These are phyloP conservation scores for Cygnus buccinator DNA, from an alignment of 2,113 vertebrate genomes.

Conservation along the genomic window DNA sequence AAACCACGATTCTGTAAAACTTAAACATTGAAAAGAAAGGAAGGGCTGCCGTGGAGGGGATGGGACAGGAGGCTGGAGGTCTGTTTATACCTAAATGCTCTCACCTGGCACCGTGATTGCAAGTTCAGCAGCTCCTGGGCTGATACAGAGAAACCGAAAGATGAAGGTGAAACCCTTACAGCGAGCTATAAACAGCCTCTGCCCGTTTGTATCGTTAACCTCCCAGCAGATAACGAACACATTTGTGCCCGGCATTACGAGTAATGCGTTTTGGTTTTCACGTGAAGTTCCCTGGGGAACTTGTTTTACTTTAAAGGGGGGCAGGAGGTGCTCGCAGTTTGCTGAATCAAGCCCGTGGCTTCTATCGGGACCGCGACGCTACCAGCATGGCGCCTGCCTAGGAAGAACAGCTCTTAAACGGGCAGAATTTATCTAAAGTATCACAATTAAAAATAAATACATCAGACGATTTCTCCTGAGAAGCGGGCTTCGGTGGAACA, in stretches of 20 bases:
- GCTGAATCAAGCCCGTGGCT: background rate
- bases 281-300: rapidly evolving
- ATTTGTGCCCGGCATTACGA: rapidly evolving
- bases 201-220: rapidly evolving
- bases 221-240: rapidly evolving
- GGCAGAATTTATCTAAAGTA: rapidly evolving
- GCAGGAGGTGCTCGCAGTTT: background rate
- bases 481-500: too few species aligned
- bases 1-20: rapidly evolving
- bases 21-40: rapidly evolving
- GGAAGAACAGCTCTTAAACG: rapidly evolving
- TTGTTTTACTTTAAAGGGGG: background rate
- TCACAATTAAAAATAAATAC: rapidly evolving
- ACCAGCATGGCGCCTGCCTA: rapidly evolving
- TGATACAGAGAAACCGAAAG: background rate
- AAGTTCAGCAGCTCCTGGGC: background rate
- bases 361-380: rapidly evolving
- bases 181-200: rapidly evolving
- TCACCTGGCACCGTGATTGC: background rate
- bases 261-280: rapidly evolving
- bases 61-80: background rate
- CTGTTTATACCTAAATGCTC: rapidly evolving
- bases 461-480: rapidly evolving
- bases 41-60: rapidly evolving
- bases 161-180: background rate